Percentiles rank a stretch among this genome's conserved stretches.
These are phyloP conservation scores for Cetonia aurata DNA, from an alignment of 2,888 invertebrate species.

Conservation along the genomic window DNA sequence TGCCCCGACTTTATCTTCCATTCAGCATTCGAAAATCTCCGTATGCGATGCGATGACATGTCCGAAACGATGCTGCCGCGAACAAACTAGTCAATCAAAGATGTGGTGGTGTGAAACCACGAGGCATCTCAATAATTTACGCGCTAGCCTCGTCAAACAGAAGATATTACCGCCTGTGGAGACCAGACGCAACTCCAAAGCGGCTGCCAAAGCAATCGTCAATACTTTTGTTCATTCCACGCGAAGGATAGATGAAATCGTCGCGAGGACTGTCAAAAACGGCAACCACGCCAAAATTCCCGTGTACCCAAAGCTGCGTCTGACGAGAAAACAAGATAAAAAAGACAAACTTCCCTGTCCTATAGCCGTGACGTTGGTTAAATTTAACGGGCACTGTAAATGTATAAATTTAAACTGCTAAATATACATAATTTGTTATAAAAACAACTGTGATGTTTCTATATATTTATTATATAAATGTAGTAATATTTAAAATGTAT, in stretches of 20 bases:
- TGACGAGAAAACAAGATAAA: constrained; percentile 67
- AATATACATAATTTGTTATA: constrained; percentile 10
- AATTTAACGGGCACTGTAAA: constrained; percentile 47
- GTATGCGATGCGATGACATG: constrained; percentile 52
- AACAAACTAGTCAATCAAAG: constrained; percentile 60
- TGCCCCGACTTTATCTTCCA: constrained; percentile 77
- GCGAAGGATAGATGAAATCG: constrained; percentile 61
- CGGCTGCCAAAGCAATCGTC: constrained; percentile 55
- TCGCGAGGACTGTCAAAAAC: constrained; percentile 55
- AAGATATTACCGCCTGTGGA: constrained; percentile 58
- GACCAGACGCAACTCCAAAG: constrained; percentile 45
- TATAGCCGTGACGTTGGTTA: constrained; percentile 59
- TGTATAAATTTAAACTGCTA: constrained; percentile 40
- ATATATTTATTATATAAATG: constrained; percentile 7
- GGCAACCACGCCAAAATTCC: constrained; percentile 56
- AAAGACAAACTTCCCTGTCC: constrained; percentile 58
- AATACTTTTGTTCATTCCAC: constrained; percentile 50
- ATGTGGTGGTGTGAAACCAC: constrained; percentile 65
- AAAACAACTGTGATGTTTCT: constrained; percentile 3
- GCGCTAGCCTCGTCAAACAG: constrained; percentile 59
- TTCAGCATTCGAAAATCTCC: constrained; percentile 65
- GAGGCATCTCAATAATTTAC: constrained; percentile 60
- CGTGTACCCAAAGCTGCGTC: constrained; percentile 61
- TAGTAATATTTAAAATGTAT: not conserved
- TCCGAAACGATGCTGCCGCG: constrained; percentile 31